A percentile compares a stretch with the other conserved stretches of the same genome.
Evolutionary conservation across 2,888 invertebrate species (phyloP).

Genomic region (Caenorhabditis sulstoni): DNA sequence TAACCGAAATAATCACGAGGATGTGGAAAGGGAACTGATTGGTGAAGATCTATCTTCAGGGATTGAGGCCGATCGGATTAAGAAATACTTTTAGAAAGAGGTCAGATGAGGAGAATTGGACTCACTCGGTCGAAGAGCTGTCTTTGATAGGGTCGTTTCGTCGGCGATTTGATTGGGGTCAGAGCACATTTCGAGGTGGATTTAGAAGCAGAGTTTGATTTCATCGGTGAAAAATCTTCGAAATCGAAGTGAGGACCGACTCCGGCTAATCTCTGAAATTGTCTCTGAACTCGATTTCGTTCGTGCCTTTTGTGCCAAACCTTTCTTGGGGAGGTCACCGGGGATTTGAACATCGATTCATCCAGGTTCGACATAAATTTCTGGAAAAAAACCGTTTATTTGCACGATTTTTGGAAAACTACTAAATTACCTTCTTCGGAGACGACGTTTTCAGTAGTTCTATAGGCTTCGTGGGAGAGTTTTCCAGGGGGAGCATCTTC

Average conservation of each 20-base stretch:
- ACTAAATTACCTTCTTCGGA: neutral
- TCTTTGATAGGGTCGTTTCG: conserved; percentile 38
- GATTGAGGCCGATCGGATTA: neutral
- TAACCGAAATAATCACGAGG: conserved; percentile 9
- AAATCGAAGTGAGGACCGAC: conserved; percentile 5
- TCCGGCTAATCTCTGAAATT: conserved; percentile 24
- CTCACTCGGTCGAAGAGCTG: conserved; percentile 26
- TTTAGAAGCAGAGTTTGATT: conserved; percentile 19
- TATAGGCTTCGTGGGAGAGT: conserved; percentile 18
- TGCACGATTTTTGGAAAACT: neutral
- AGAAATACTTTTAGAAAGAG: neutral
- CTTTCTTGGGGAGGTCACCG: conserved; percentile 16
- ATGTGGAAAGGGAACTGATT: conserved; percentile 5
- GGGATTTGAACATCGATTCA: neutral
- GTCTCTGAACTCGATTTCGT: neutral
- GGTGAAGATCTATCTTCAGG: neutral
- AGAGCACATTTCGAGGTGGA: conserved; percentile 11
- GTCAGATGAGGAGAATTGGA: no score
- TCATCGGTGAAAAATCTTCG: conserved; percentile 40
- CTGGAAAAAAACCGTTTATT: neutral
- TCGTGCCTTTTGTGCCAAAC: neutral
- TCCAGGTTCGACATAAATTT: neutral
- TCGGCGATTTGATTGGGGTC: conserved; percentile 56
- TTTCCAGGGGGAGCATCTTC: conserved; percentile 5
- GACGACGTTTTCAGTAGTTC: neutral